Evolutionary conservation across 2,113 vertebrate genomes (phyloP).

Genomic region (Dipodomys merriami): DNA sequence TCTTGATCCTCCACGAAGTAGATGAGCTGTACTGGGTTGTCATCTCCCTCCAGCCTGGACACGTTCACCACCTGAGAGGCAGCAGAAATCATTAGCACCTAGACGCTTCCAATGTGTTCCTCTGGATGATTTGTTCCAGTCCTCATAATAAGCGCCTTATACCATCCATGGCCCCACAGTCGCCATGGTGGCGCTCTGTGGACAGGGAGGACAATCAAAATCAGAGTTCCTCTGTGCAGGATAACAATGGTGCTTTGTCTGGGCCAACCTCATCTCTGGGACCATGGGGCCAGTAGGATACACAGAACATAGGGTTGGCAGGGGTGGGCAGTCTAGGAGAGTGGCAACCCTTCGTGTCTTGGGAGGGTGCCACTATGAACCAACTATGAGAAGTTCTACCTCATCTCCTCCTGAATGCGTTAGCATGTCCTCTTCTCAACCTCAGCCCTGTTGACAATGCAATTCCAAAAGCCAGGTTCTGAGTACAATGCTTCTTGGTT

Average conservation of each 20-base stretch:
- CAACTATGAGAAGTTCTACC: background rate
- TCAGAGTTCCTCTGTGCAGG: background rate
- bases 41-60: slow-evolving; percentile 88
- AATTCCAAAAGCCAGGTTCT: too few species aligned
- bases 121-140: background rate
- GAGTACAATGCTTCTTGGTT: too few species aligned
- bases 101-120: background rate
- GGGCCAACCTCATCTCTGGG: background rate
- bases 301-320: background rate
- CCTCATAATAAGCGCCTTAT: background rate
- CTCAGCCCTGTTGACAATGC: background rate
- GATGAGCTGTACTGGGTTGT: slow-evolving; percentile 93
- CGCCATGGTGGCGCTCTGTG: background rate
- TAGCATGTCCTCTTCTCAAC: background rate
- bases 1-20: slow-evolving; percentile 95
- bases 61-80: slow-evolving; percentile 92
- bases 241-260: background rate
- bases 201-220: background rate
- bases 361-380: background rate
- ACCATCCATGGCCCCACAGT: background rate
- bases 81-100: background rate
- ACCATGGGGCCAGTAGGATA: background rate
- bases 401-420: background rate
- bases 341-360: background rate
- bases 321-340: too few species aligned